Conservation (phyloP, 2,797 vertebrate genomes). For the Phoebastria nigripes region DNA sequence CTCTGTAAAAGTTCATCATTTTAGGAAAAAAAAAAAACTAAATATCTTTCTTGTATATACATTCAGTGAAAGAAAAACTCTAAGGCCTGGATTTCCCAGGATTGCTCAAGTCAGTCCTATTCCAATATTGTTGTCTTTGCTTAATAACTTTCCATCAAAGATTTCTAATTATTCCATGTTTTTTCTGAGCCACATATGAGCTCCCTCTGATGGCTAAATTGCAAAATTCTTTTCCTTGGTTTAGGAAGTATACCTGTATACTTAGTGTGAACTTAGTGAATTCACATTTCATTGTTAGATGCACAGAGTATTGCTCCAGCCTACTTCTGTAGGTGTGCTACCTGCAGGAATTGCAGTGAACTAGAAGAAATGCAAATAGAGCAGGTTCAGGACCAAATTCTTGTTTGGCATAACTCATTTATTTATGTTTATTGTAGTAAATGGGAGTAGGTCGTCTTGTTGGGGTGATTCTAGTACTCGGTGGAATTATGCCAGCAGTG, state of each 20-base stretch:
- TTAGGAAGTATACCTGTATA: accelerated
- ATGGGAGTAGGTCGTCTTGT: neutral
- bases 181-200: neutral
- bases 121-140: neutral
- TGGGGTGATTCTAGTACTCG: accelerated
- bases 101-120: neutral
- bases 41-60: neutral
- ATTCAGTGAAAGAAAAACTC: neutral
- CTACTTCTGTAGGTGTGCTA: neutral
- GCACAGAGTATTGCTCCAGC: neutral
- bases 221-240: neutral
- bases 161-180: neutral
- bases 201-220: constrained; percentile 52
- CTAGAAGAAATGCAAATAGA: neutral
- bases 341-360: neutral
- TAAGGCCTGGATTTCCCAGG: neutral
- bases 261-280: neutral
- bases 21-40: neutral
- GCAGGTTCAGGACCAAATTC: neutral
- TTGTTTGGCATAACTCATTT: neutral
- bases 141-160: neutral
- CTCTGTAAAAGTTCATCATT: neutral
- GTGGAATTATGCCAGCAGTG: neutral
- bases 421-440: neutral
- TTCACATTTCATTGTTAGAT: neutral